phyloP scores from a whole-genome alignment of 92 coral and sea anemone genomes.

The Micromussa lordhowensis region DNA sequence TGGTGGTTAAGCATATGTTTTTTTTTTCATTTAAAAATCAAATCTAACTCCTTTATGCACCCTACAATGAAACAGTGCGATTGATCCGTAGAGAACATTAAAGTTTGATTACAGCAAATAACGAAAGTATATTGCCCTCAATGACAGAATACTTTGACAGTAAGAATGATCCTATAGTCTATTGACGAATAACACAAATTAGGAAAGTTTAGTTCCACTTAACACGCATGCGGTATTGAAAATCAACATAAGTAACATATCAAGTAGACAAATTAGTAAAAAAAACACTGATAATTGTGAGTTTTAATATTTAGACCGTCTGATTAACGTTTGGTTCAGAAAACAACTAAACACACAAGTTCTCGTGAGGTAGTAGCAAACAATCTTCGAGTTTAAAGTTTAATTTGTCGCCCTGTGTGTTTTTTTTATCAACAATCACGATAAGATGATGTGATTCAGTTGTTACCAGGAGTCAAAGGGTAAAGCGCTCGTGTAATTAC shows the following conservation, averaged over 20 bases:
- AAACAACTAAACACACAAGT: too few relatives aligned
- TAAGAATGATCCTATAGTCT: too few relatives aligned
- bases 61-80: background rate
- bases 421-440: background rate
- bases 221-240: too few relatives aligned
- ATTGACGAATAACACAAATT: too few relatives aligned
- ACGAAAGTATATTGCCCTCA: background rate
- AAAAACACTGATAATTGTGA: background rate
- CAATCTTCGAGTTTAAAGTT: background rate
- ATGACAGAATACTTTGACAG: too few relatives aligned
- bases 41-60: background rate
- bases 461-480: background rate
- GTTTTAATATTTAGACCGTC: background rate
- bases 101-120: background rate
- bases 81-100: background rate
- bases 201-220: too few relatives aligned
- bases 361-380: too few relatives aligned
- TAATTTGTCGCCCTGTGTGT: background rate
- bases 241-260: too few relatives aligned
- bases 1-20: background rate
- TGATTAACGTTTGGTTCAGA: too few relatives aligned
- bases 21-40: background rate
- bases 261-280: too few relatives aligned
- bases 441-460: background rate
- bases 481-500: background rate